These are phyloP conservation scores for Machaerirhynchus nigripectus DNA, from an alignment of 2,113 vertebrate genomes.

Conservation along the genomic window DNA sequence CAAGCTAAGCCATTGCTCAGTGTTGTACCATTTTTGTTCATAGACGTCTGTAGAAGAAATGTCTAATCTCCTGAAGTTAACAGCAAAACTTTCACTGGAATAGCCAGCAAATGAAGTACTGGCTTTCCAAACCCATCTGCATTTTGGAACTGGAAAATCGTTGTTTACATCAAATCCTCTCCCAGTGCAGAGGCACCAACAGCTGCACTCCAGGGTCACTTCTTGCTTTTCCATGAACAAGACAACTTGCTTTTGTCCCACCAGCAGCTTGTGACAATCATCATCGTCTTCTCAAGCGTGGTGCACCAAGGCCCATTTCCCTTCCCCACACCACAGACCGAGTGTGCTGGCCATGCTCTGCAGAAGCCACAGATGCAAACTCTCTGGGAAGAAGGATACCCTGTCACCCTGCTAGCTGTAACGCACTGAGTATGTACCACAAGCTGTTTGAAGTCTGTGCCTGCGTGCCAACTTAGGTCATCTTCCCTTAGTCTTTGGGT, in stretches of 20 bases:
- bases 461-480: neutral
- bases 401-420: neutral
- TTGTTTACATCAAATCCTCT: neutral
- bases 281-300: neutral
- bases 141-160: neutral
- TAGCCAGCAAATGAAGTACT: neutral
- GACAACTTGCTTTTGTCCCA: neutral
- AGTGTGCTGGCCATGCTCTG: neutral
- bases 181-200: neutral
- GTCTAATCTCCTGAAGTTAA: neutral
- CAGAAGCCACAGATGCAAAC: neutral
- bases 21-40: neutral
- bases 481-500: neutral
- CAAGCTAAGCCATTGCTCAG: neutral
- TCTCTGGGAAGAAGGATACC: neutral
- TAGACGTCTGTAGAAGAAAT: neutral
- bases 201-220: rapidly evolving
- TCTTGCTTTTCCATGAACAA: neutral
- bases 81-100: neutral
- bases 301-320: neutral
- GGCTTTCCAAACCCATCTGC: neutral
- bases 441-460: neutral
- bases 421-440: neutral
- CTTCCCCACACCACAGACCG: neutral
- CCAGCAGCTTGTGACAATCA: neutral